These are phyloP conservation scores for Tholera decimalis DNA, from an alignment of 2,888 invertebrate genomes.

Conservation along the genomic window DNA sequence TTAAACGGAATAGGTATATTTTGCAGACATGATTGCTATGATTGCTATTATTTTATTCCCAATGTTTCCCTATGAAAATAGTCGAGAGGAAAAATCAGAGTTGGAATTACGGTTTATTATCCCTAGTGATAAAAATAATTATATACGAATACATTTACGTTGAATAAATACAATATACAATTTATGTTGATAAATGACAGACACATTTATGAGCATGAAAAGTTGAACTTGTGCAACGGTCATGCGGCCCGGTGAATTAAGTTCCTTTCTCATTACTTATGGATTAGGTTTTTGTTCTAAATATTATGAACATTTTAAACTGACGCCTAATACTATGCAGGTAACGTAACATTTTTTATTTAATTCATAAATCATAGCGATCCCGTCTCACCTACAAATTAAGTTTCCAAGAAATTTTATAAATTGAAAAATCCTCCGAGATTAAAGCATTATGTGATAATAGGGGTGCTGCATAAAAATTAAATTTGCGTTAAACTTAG, in stretches of 20 bases:
- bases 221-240: neutral
- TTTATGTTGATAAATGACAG: neutral
- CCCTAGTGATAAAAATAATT: constrained; percentile 12
- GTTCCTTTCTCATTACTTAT: neutral
- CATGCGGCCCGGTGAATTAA: constrained; percentile 3
- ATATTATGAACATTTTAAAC: constrained; percentile 60
- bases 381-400: constrained; percentile 71
- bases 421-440: constrained; percentile 76
- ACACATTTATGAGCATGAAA: constrained; percentile 11
- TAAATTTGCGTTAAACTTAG: constrained; percentile 78
- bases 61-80: constrained; percentile 42
- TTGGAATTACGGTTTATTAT: constrained; percentile 7
- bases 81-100: neutral
- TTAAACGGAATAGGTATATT: constrained; percentile 40
- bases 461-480: constrained; percentile 71
- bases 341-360: constrained; percentile 61
- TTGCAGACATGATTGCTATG: neutral
- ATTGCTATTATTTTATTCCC: constrained; percentile 7
- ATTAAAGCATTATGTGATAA: constrained; percentile 74
- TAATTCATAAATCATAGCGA: constrained; percentile 71
- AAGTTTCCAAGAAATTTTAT: constrained; percentile 73
- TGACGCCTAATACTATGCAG: constrained; percentile 47
- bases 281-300: constrained; percentile 34
- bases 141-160: constrained; percentile 2
- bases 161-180: constrained; percentile 10